Evolutionary conservation across 2,797 vertebrate species (phyloP), one percentile per base, ranked within the genome.

Genomic region (Uromys caudimaculatus): DNA sequence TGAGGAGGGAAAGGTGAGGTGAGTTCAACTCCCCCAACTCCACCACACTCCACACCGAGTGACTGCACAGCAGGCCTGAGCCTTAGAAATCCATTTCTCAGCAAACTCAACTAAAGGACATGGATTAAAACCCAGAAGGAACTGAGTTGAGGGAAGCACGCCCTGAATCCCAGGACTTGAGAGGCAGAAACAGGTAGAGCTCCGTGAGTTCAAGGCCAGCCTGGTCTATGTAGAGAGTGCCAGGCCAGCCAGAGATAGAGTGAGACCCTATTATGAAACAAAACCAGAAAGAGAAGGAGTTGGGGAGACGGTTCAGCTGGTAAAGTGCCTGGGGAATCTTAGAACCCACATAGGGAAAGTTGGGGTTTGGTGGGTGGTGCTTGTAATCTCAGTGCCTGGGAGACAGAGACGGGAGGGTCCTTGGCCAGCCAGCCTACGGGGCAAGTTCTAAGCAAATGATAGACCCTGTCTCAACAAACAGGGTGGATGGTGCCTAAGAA

Each of bases 1-100:
- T 99, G 94, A 10, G 78, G 89, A 93, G 94, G 95, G 75, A 97
- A 95, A 91, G 0, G 0, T 0, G 35, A 1, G n/a, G 3, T 0
- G 29, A 2, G 0, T 2, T 38, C 38, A 52, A 67, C 23, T 13
- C 21, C 0, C 0, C 0, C 0, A 10, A 1, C 44, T 7, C 3
- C 0, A 35, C 21, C 14, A 2, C 44, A 0, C 67, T 38, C 79
- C 0, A 23, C 3, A 44, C 56, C 0, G 8, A 5, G 0, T 1
- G 1, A 13, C 50, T 4, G 0, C 13, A 1, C 1, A 3, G 44
- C 10, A 19, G 0, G 24, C 12, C 0, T 0, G 0, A 41, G 24
- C 3, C 54, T 6, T 35, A 11, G 89, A 14, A 10, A 69, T 3
- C 3, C 0, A 0, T 35, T 14, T 32, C 35, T 47, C 32, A 12